A percentile compares a stretch with the other conserved stretches of the same genome.
Evolutionary conservation across 2,113 vertebrate species (phyloP).

Genomic region (Agelaius phoeniceus): DNA sequence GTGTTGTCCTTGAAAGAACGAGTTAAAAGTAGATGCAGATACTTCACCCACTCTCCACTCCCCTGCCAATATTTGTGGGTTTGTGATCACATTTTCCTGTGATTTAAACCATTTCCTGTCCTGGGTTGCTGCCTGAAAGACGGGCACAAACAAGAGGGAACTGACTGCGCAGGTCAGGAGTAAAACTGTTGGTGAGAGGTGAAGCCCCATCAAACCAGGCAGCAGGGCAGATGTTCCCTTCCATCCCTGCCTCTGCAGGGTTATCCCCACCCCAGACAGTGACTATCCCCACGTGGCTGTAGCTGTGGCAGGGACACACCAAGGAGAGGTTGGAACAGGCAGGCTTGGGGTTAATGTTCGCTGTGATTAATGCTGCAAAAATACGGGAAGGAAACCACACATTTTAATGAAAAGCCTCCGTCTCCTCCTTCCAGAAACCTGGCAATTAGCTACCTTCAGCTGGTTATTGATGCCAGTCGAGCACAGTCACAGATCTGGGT

Average conservation of each 20-base stretch:
- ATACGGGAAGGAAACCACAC: slow-evolving; percentile 42
- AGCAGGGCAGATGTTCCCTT: background rate
- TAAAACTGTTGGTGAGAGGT: background rate
- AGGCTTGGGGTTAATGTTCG: background rate
- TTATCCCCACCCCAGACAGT: background rate
- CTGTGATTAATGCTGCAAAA: slow-evolving; percentile 41
- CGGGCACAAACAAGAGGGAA: accelerated
- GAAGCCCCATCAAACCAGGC: background rate
- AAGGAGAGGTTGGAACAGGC: background rate
- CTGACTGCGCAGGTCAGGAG: background rate
- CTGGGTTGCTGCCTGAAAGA: background rate
- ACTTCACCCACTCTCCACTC: background rate
- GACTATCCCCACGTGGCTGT: background rate
- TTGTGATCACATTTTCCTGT: slow-evolving; percentile 36
- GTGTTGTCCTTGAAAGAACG: background rate
- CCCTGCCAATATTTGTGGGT: slow-evolving; percentile 16
- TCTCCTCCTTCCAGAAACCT: slow-evolving; percentile 49
- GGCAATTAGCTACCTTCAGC: slow-evolving; percentile 54
- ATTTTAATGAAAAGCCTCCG: slow-evolving; percentile 23
- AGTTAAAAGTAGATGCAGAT: slow-evolving; percentile 22
- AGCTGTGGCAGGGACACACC: accelerated
- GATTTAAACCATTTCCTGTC: slow-evolving; percentile 44
- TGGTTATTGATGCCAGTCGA: slow-evolving; percentile 10
- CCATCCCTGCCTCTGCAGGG: background rate
- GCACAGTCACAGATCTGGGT: background rate